Evolutionary conservation across 2,888 invertebrate species (phyloP), one percentile per base, ranked within the genome.

Genomic region (Phengaris alcon): DNA sequence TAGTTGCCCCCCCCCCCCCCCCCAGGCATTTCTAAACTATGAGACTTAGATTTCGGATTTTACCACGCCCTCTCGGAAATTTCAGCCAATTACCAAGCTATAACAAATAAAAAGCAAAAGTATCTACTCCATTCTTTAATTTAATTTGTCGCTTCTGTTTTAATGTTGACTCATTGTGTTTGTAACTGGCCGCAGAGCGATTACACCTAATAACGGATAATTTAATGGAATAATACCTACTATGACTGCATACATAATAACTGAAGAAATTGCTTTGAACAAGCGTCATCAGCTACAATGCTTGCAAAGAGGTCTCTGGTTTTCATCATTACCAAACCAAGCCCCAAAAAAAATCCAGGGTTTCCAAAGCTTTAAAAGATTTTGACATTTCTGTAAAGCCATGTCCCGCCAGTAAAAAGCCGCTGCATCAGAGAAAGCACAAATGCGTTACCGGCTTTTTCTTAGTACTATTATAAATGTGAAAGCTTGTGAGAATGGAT

Each of bases 151-250:
- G 6, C 64, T 64, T 64, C 64, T 64, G 44, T 5, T 64, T 44
- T 6, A 13, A 44, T 64, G 12, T 64, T 64, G 35, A 64, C 64
- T 64, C 64, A 44, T 35, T 64, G 64, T 64, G 48, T 48, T 48
- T 8, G 48, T 48, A 48, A 48, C 48, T 10, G 6, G 35, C 35
- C 64, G 3, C 64, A 59, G 64, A 44, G 64, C 64, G 64, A 64
- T 64, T 64, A 64, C 6, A 13, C 2, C 15, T 64, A 64, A 64
- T 64, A 13, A 64, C 64, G 35, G 64, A 12, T 64, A 64, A 64
- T 64, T 64, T 35, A 64, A 64, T 64, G 64, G 64, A 64, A 64
- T 64, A 64, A 64, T 64, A 64, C 64, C 64, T 64, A 64, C 64
- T 35, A 64, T 64, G 64, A 64, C 44, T 64, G 35, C 64, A 64